Percentiles rank a stretch among this genome's conserved stretches.
Evolutionary conservation across 1,140 invertebrate genomes (phyloP).

Genomic region (Bradysia coprophila): DNA sequence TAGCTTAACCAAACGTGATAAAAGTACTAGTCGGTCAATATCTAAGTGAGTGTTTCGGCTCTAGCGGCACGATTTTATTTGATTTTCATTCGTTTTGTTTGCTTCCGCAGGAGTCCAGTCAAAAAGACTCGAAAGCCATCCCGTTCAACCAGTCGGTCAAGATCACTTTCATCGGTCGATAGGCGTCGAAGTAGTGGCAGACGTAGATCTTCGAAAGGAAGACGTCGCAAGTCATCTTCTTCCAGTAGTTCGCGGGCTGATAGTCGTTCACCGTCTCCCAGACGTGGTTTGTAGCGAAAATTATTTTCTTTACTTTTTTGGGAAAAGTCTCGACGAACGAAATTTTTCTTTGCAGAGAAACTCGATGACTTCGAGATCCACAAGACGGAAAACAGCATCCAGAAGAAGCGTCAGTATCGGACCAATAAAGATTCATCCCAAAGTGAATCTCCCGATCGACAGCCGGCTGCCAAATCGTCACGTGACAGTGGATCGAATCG

Average conservation of each 20-base stretch:
- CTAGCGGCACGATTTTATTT: conserved; percentile 3
- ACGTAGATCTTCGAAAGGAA: conserved; percentile 25
- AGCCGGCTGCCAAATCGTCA: conserved; percentile 24
- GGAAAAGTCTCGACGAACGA: too few relatives aligned
- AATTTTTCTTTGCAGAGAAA: too few relatives aligned
- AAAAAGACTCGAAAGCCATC: conserved; percentile 9
- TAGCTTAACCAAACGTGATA: conserved; percentile 14
- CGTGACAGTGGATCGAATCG: conserved; percentile 24
- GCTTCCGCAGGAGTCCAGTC: conserved; percentile 9
- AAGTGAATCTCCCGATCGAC: conserved; percentile 29
- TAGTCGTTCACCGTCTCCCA: conserved; percentile 13
- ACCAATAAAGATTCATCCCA: conserved; percentile 65
- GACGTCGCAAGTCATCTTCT: conserved; percentile 4
- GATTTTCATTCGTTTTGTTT: too few relatives aligned
- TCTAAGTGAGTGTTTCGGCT: background rate
- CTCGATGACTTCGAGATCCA: conserved; percentile 3
- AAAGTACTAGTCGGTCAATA: background rate
- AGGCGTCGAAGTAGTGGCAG: conserved; percentile 15
- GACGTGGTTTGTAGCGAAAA: too few relatives aligned
- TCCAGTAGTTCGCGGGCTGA: conserved; percentile 5
- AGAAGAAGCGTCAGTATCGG: conserved; percentile 68
- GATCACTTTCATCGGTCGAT: background rate
- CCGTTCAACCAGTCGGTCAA: background rate
- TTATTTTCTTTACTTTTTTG: too few relatives aligned
- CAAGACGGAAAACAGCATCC: conserved; percentile 47